Base-by-base conservation (phyloP, 2,888 invertebrate genomes). In the Leptopilina drosophilae region DNA sequence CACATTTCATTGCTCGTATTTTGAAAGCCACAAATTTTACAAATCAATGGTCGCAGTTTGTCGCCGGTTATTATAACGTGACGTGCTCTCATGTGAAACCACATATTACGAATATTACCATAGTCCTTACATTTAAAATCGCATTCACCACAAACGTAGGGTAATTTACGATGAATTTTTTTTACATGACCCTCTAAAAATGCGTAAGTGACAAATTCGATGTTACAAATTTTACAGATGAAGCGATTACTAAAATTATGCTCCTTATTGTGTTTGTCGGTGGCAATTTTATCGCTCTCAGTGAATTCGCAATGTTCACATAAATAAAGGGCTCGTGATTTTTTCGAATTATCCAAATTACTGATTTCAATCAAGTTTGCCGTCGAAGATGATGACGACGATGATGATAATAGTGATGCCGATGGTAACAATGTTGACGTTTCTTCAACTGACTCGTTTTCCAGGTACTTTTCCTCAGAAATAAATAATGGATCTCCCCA, bases 161-260 rank as follows among this genome's bases (percentile, higher is more conserved):
- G 85, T 1, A 56, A 12, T 12, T 81, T 82, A 6, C 83, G 79
- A 64, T 88, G 88, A 0, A 80, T 81, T 11, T 66, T 76, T 1
- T 49, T 78, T 14, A 87, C 86, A 75, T 87, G 87, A 7, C 62
- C 67, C 26, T 86, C 84, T n/a, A 88, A 80, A 26, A 77, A 81
- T 12, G 65, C 62, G 9, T 81, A 78, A 53, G 46, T 82, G 40
- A 67, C 65, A 65, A 87, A 88, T 0, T 76, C 81, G 64, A 81
- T 82, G 4, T 86, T 84, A 26, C 86, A 87, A 12, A 14, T 8
- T 56, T 33, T 40, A 56, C 73, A 73, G 8, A 8, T 0, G 9
- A 33, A 73, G 1, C 9, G 9, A 56, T 26, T 33, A 7, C 56
- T n/a, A 3, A 26, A 14, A 9, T 56, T n/a, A 12, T 73, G 73